phyloP scores from a whole-genome alignment of 2,888 invertebrate species.

The Stegophylla sp. region DNA sequence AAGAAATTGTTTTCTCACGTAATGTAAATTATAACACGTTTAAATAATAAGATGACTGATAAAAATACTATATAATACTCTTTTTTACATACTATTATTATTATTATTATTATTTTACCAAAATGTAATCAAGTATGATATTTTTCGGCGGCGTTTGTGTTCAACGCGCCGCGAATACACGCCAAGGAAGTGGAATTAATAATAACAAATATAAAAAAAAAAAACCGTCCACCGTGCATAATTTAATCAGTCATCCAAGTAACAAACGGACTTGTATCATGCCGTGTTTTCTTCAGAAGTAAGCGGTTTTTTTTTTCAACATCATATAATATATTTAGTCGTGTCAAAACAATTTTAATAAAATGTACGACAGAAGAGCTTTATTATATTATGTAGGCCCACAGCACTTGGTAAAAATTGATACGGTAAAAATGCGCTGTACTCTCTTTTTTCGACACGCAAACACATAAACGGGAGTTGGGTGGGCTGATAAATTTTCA shows the following conservation, averaged over 20 bases:
- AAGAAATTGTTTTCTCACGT: neutral
- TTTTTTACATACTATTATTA: no score
- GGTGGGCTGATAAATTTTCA: neutral
- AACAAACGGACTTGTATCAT: constrained; percentile 10
- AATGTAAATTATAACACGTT: constrained; percentile 1
- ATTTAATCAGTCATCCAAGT: constrained; percentile 54
- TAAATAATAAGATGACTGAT: constrained; percentile 16
- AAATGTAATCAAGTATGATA: neutral
- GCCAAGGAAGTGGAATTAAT: constrained; percentile 34
- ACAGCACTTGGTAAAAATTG: neutral
- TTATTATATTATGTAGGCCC: neutral
- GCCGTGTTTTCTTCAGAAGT: constrained; percentile 27
- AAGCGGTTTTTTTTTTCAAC: neutral
- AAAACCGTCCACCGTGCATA: constrained; percentile 51
- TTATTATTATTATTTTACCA: no score
- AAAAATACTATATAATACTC: neutral
- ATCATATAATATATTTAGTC: constrained; percentile 12
- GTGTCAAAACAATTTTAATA: constrained; percentile 27
- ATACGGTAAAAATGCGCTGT: neutral
- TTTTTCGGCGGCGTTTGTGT: constrained; percentile 23
- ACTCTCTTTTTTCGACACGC: neutral
- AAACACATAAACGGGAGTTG: neutral
- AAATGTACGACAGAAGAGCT: constrained; percentile 3
- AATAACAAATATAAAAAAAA: no score
- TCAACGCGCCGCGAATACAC: constrained; percentile 3